Evolutionary conservation across 2,797 vertebrate species (phyloP), one percentile per base, ranked within the genome.

Genomic region (Petrocephalus sullivani): DNA sequence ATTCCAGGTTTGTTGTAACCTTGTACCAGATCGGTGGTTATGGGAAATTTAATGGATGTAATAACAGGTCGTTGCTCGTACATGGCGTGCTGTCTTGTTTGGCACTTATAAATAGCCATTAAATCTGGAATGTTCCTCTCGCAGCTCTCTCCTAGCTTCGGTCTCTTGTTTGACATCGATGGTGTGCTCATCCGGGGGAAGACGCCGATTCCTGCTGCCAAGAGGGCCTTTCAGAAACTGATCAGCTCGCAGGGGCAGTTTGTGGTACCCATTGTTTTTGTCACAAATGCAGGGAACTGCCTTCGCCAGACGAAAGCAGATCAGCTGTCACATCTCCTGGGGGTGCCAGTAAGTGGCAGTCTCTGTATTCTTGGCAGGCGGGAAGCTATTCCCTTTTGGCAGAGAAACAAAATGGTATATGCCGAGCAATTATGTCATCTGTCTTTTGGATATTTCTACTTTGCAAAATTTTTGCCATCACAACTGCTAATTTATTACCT

Each of bases 261-360:
- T 91, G 85, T 95, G 87, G 93, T 97, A 91, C 97, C 97, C 3
- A 95, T 97, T 0, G 96, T 98, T 0, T 98, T 98, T 16, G 96
- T 98, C 89, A 98, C 97, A 21, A 98, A 98, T 0, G 97, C 97
- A 23, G 97, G 97, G 89, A 97, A 96, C 88, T 97, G 97, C 92
- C 95, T 97, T 57, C 95, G 95, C 58, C 96, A 96, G 89, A 91
- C 96, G 3, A 98, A 98, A 90, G 97, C 97, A 0, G 94, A 95
- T 56, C 96, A 98, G 92, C 90, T 98, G 90, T 97, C 97, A 60
- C 94, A 94, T 49, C 91, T 98, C 0, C 94, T 98, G 90, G 96
- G 95, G 1, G 92, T 97, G 33, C 93, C 95, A 89, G 97, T 98
- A 91, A 97, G 97, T 96, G 19, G 21, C 16, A 4, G 28, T 23